These are phyloP conservation scores for Sinella curviseta DNA, from an alignment of 1,140 invertebrate species.

Conservation along the genomic window DNA sequence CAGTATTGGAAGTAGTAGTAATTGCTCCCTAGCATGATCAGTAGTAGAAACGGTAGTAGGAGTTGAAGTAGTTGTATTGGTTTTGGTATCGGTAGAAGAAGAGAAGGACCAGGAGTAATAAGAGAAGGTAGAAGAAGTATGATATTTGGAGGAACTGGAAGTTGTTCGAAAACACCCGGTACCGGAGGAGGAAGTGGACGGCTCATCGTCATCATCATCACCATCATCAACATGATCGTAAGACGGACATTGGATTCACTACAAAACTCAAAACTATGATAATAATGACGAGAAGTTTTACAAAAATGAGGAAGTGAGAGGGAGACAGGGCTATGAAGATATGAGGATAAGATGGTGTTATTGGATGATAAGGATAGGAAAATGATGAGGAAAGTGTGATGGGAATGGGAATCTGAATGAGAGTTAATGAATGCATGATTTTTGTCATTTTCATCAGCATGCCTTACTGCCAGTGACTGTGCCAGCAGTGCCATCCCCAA, in stretches of 20 bases:
- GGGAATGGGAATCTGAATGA: no score
- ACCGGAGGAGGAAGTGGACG: no score
- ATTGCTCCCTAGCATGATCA: not conserved
- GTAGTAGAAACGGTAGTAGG: not conserved
- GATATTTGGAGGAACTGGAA: not conserved
- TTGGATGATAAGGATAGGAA: no score
- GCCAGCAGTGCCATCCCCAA: constrained; percentile 22
- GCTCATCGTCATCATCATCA: not conserved
- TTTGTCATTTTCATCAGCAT: not conserved
- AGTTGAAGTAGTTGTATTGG: no score
- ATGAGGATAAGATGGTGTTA: no score
- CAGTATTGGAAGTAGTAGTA: not conserved
- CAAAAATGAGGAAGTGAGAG: not conserved
- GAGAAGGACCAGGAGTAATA: not conserved
- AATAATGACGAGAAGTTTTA: not conserved
- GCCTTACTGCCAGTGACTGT: not conserved
- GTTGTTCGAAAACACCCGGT: no score
- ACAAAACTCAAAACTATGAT: not conserved
- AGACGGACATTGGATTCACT: not conserved
- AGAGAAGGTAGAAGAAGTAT: not conserved
- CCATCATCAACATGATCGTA: no score
- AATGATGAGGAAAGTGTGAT: no score
- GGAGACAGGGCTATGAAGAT: no score
- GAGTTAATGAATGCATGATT: not conserved
- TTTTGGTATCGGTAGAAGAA: not conserved